Percentiles rank a stretch among this genome's conserved stretches.
Conservation (phyloP, 2,888 invertebrate species). For the Chrysolina haemoptera region DNA sequence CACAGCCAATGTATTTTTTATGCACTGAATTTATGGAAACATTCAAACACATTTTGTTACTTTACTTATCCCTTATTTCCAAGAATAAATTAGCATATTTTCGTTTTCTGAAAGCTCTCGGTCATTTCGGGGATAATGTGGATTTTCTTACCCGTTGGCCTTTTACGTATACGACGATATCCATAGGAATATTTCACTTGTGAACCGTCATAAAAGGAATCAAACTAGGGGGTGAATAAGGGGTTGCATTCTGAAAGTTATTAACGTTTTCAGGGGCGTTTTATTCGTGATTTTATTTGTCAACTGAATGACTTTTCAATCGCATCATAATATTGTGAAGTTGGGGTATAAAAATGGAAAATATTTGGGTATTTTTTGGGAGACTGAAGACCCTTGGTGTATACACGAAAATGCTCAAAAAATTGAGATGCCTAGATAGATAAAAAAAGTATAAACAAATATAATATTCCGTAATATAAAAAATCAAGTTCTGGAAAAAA, state of each 20-base stretch:
- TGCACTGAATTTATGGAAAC: constrained; percentile 39
- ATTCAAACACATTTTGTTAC: constrained; percentile 44
- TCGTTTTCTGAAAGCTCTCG: constrained; percentile 38
- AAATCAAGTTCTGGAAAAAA: too few relatives aligned
- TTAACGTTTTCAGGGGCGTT: not conserved
- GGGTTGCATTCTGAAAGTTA: constrained; percentile 5
- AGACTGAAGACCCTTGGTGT: too few relatives aligned
- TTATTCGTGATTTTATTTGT: not conserved
- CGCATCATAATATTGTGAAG: not conserved
- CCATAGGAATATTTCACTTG: constrained; percentile 27
- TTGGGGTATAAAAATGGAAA: not conserved
- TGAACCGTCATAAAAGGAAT: constrained; percentile 22
- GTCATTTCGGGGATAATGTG: constrained; percentile 41
- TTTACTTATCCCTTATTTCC: constrained; percentile 42
- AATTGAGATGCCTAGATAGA: too few relatives aligned
- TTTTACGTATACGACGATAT: constrained; percentile 23
- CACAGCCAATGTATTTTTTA: constrained; percentile 38
- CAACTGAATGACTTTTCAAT: not conserved
- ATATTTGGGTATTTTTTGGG: not conserved
- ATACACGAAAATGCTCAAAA: too few relatives aligned
- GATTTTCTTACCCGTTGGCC: constrained; percentile 34
- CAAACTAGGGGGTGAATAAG: constrained; percentile 9
- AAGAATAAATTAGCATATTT: constrained; percentile 46
- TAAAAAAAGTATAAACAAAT: too few relatives aligned
- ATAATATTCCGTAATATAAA: too few relatives aligned